These are phyloP conservation scores for Furnarius figulus DNA, from an alignment of 2,113 vertebrate species.

Conservation along the genomic window DNA sequence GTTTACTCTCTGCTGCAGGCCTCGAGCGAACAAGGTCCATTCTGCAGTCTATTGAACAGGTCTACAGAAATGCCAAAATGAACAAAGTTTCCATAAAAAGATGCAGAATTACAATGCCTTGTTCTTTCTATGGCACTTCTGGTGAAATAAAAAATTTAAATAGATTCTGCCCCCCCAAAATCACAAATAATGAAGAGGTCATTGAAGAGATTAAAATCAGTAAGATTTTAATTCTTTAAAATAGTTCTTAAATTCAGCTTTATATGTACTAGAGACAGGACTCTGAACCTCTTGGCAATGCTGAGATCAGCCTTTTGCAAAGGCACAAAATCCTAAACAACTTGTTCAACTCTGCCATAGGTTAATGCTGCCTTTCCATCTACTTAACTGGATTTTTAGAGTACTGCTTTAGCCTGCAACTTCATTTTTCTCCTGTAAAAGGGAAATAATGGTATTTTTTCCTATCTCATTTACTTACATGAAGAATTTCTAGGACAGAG, in stretches of 20 bases:
- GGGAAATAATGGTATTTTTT: not conserved
- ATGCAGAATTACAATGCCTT: not conserved
- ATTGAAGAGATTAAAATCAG: too few species aligned
- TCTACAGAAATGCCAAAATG: not conserved
- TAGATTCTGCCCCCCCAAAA: not conserved
- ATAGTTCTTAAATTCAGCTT: not conserved
- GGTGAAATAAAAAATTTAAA: not conserved
- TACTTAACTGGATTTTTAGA: not conserved
- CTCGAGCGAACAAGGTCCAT: not conserved
- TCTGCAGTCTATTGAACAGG: not conserved
- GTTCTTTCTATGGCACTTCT: not conserved
- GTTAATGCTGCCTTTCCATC: not conserved
- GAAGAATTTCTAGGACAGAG: not conserved
- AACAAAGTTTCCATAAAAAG: not conserved
- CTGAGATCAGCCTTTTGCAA: not conserved
- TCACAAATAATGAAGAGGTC: not conserved
- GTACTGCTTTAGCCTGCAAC: not conserved
- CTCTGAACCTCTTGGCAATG: not conserved
- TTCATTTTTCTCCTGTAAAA: not conserved
- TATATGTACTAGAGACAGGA: not conserved
- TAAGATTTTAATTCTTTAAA: not conserved
- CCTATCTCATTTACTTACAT: not conserved
- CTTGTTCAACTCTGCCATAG: not conserved
- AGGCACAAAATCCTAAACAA: not conserved
- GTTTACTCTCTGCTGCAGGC: not conserved